phyloP scores from a whole-genome alignment of 2,797 vertebrate genomes.

The Chelidonichthys spinosus region DNA sequence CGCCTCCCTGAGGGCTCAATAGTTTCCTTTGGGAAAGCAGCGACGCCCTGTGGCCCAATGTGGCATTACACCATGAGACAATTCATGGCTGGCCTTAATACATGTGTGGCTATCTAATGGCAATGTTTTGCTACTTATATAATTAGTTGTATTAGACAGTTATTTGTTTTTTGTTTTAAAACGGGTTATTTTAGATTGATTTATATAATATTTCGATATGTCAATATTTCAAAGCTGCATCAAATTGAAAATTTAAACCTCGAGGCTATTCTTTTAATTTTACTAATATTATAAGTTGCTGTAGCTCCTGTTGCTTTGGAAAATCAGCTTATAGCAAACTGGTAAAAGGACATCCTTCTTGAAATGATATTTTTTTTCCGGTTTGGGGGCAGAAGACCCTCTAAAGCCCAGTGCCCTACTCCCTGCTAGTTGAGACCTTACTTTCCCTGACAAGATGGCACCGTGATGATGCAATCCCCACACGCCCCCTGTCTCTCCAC shows the following conservation, averaged over 20 bases:
- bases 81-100: constrained; percentile 30
- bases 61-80: constrained; percentile 31
- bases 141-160: neutral
- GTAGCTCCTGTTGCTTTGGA: neutral
- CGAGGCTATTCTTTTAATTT: neutral
- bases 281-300: neutral
- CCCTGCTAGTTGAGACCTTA: constrained; percentile 89
- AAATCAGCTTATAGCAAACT: neutral
- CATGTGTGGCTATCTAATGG: neutral
- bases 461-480: constrained; percentile 76
- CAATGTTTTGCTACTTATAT: neutral
- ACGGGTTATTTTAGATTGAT: neutral
- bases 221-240: neutral
- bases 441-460: constrained; percentile 86
- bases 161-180: neutral
- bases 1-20: neutral
- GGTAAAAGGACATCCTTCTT: constrained; percentile 8
- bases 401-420: constrained; percentile 37
- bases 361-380: constrained; percentile 12
- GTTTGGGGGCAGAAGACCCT: constrained; percentile 24
- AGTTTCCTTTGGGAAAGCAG: constrained; percentile 46
- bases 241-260: neutral
- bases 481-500: constrained; percentile 71
- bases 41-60: constrained; percentile 59
- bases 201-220: neutral